phyloP scores from a whole-genome alignment of 2,797 vertebrate species.

The Sebastes steindachneri region DNA sequence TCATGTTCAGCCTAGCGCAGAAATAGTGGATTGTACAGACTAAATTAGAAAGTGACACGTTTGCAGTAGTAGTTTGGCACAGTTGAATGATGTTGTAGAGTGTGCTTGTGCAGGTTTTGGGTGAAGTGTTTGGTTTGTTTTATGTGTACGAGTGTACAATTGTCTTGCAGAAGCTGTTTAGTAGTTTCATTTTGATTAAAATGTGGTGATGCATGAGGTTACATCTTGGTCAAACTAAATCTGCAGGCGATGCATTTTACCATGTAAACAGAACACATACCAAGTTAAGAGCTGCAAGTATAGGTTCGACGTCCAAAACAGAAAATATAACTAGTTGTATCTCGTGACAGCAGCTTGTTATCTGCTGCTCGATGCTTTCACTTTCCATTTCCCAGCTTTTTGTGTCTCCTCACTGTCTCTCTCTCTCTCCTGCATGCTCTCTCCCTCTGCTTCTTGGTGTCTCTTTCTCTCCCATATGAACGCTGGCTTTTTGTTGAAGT shows the following conservation, averaged over 20 bases:
- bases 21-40: not conserved
- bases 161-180: not conserved
- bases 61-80: not conserved
- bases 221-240: not conserved
- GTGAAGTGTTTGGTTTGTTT: not conserved
- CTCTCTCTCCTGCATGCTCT: not conserved
- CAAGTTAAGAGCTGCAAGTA: not conserved
- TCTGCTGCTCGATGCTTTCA: slow-evolving; percentile 55
- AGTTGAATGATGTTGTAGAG: not conserved
- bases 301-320: not conserved
- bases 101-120: not conserved
- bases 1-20: too few relatives aligned
- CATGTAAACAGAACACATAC: not conserved
- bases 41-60: not conserved
- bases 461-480: slow-evolving; percentile 46
- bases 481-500: slow-evolving; percentile 73
- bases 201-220: not conserved
- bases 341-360: slow-evolving; percentile 12
- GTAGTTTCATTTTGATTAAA: not conserved
- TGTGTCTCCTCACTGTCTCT: not conserved
- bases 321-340: not conserved
- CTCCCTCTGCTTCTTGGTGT: not conserved
- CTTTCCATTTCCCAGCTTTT: slow-evolving; percentile 57
- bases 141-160: not conserved
- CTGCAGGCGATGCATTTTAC: not conserved